Evolutionary conservation across 2,888 invertebrate species (phyloP), one percentile per base, ranked within the genome.

Genomic region (Brachypalpus laphriformis): DNA sequence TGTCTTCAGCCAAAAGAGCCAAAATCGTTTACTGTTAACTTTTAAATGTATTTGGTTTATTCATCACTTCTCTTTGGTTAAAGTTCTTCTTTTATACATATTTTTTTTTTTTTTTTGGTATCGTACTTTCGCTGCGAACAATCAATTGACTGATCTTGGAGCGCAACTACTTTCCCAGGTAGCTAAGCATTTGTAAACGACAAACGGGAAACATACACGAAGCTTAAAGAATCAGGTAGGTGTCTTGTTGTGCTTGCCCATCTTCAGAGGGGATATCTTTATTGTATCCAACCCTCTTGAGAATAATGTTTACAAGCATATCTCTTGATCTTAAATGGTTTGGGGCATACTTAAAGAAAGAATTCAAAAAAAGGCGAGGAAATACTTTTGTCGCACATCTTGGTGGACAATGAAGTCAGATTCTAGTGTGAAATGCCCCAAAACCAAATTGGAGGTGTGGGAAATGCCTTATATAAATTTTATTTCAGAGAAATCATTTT

Each of bases 121-220:
- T 49, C 34, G 63, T 49, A 76, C 77, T 76, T 82, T 82, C 82
- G 82, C 82, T 82, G 59, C 63, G 71, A 70, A 66, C 57, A 34
- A 82, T 71, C 71, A 76, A 74, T 71, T 82, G 18, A 71, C 18
- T 34, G 40, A 76, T 71, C 18, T 63, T 37, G 18, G 20, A 68
- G 57, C 25, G 40, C 47, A 71, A 57, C 49, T 25, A 81, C 75
- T 75, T 75, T 82, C 71, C 25, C 71, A 76, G 75, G 63, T 63
- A 63, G 70, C 51, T 40, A 4, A 18, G 28, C 40, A 31, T 59
- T 25, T 37, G 22, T 22, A 25, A 8, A 45, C 20, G 20, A 37
- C 70, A 42, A 42, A 70, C 28, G 18, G 49, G 34, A 56, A 47
- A 18, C 18, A 40, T 40, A 40, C 14, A 63, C 25, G 54, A 63